phyloP scores from a whole-genome alignment of 2,797 vertebrate genomes.

The Lepilemur ruficaudatus region DNA sequence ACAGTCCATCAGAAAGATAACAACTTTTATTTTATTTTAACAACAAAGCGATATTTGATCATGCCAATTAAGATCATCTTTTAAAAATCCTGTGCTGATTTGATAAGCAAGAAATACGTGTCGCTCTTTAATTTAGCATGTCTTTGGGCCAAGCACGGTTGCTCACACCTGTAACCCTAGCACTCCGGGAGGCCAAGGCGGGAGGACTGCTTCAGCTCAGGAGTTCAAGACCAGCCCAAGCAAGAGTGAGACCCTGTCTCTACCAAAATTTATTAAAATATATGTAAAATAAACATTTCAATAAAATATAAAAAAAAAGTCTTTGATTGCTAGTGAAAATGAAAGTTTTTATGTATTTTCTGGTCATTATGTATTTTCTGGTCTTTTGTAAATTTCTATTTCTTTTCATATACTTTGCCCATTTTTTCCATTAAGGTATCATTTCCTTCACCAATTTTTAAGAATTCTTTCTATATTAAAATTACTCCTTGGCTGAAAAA shows the following conservation, averaged over 20 bases:
- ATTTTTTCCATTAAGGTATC: not conserved
- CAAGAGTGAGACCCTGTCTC: no score
- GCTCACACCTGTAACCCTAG: no score
- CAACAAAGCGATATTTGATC: not conserved
- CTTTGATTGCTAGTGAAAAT: not conserved
- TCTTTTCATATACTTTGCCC: not conserved
- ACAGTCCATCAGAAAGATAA: not conserved
- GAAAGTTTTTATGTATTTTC: not conserved
- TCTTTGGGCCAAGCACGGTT: not conserved
- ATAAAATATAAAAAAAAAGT: not conserved
- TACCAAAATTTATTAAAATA: no score
- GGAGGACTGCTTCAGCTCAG: no score
- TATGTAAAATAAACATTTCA: no score
- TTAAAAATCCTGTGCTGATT: not conserved
- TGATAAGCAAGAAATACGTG: not conserved
- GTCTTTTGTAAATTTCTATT: not conserved
- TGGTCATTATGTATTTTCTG: not conserved
- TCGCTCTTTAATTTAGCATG: not conserved
- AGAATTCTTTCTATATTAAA: constrained; percentile 9
- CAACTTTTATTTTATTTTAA: not conserved
- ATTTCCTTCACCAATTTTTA: not conserved
- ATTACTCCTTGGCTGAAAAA: not conserved
- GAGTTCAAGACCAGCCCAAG: no score
- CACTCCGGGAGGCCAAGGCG: no score
- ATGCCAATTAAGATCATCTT: not conserved